Base-by-base conservation (phyloP, 2,888 invertebrate genomes). In the Mesodorylaimus sp. region DNA sequence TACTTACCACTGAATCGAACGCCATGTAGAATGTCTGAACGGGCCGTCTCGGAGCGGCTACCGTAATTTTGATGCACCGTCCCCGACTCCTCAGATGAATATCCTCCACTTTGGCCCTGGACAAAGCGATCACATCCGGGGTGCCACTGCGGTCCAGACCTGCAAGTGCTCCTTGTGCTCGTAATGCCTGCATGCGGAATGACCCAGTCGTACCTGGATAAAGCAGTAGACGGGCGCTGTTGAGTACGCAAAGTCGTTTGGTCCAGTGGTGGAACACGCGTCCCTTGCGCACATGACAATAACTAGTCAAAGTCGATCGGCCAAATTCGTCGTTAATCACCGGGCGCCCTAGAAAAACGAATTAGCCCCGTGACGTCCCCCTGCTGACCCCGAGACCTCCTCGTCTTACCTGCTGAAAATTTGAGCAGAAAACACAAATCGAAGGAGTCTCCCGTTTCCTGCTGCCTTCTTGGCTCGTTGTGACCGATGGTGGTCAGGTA, bases 181-280 rank as follows among this genome's bases (percentile, higher is more conserved):
- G 36, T 19, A 42, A 42, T 21, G 2, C 29, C 45, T 10, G 28
- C 41, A 13, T 21, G 13, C 27, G n/a, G n/a, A n/a, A n/a, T 36
- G 36, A n/a, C 36, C 36, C 36, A 36, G 36, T n/a, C 41, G 3
- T 53, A 67, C 69, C 67, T 63, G 67, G 64, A 54, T 70, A 67
- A 19, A 70, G 64, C 16, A 66, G 60, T 2, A 70, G 57, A 42
- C 68, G 55, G 1, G 68, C 68, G 19, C 68, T 68, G 13, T 65
- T 63, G 21, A 70, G 59, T 3, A 66, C 61, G 58, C 68, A 69
- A 25, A 66, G 57, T 28, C 68, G 56, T 41, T 59, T 54, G 3
- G 58, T 59, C 70, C 70, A 70, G 51, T 67, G 64, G 42, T 68
- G 61, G 37, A 70, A 60, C 47, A 70, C 25, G 52, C 66, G 63